A percentile compares a stretch with the other conserved stretches of the same genome.
phyloP scores from a whole-genome alignment of 2,888 invertebrate species.

The Cremastinae sp. region DNA sequence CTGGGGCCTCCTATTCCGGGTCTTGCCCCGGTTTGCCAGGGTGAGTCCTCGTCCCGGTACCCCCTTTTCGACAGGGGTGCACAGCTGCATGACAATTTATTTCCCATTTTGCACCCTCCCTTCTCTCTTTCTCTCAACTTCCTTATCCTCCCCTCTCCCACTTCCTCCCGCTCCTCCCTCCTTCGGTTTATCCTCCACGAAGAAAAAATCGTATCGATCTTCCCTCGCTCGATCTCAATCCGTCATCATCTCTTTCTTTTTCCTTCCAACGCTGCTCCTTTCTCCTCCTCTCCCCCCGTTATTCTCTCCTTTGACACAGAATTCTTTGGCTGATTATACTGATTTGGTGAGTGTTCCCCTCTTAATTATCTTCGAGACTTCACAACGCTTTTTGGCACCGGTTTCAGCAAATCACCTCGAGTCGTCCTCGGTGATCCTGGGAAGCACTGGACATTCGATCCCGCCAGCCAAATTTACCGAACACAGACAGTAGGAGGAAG shows the following conservation, averaged over 20 bases:
- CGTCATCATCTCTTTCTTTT: conserved; percentile 55
- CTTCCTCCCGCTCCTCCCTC: conserved; percentile 42
- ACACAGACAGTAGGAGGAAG: conserved; percentile 71
- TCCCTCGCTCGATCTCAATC: conserved; percentile 44
- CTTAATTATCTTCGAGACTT: conserved; percentile 43
- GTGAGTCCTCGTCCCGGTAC: conserved; percentile 97
- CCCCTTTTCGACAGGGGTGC: conserved; percentile 97
- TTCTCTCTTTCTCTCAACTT: conserved; percentile 49
- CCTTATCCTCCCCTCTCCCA: conserved; percentile 39
- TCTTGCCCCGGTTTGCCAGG: conserved; percentile 89
- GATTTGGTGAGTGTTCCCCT: conserved; percentile 42
- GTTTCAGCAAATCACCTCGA: conserved; percentile 39
- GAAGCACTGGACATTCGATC: conserved; percentile 77
- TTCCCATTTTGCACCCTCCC: conserved; percentile 87
- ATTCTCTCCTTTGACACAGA: conserved; percentile 63
- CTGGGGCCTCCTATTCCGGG: conserved; percentile 76
- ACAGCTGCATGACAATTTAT: conserved; percentile 98
- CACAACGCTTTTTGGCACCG: conserved; percentile 55
- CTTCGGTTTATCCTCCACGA: conserved; percentile 33
- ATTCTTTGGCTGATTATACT: conserved; percentile 60
- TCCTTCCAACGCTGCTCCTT: conserved; percentile 34
- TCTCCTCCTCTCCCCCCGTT: conserved; percentile 43
- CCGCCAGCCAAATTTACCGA: conserved; percentile 71
- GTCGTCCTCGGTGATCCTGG: conserved; percentile 60
- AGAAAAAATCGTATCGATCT: neutral